Percentiles rank a stretch among this genome's conserved stretches.
These are phyloP conservation scores for Antedon mediterranea DNA, from an alignment of 53 echinoderm and acorn worm species.

Conservation along the genomic window DNA sequence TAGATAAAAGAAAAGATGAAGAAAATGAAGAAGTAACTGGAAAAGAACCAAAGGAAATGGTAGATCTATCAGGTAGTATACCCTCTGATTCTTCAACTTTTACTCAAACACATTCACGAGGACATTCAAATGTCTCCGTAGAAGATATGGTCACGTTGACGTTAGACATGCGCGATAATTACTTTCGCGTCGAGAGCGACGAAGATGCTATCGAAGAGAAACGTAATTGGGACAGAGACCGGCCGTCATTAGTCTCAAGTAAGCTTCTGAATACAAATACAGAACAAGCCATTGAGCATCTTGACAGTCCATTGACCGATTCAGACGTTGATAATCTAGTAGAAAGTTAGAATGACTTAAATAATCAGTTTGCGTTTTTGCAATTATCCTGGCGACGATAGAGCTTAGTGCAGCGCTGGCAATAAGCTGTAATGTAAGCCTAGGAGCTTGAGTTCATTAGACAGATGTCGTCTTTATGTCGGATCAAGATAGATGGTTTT, in stretches of 20 bases:
- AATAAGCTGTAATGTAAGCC: not conserved
- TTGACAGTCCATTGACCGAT: conserved; percentile 30
- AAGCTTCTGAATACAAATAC: not conserved
- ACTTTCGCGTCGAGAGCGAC: not conserved
- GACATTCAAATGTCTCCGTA: conserved; percentile 19
- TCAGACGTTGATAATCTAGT: conserved; percentile 42
- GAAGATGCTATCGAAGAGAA: not conserved
- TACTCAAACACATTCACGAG: conserved; percentile 9
- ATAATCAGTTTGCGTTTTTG: not conserved
- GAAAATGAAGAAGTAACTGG: not conserved
- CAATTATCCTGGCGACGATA: not conserved
- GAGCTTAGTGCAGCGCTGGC: not conserved
- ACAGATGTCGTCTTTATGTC: no score
- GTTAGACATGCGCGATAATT: conserved; percentile 16
- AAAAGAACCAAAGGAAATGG: not conserved
- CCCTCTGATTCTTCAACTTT: not conserved
- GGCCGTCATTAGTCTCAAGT: not conserved
- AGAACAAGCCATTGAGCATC: not conserved
- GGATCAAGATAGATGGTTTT: no score
- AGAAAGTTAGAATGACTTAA: not conserved
- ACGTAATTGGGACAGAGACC: conserved; percentile 9
- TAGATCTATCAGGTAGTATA: not conserved
- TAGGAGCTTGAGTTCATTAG: no score
- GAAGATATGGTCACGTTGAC: conserved; percentile 37
- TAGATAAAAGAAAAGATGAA: not conserved